Conservation (phyloP, 1,140 invertebrate species). For the Leptoteleia sp. region DNA sequence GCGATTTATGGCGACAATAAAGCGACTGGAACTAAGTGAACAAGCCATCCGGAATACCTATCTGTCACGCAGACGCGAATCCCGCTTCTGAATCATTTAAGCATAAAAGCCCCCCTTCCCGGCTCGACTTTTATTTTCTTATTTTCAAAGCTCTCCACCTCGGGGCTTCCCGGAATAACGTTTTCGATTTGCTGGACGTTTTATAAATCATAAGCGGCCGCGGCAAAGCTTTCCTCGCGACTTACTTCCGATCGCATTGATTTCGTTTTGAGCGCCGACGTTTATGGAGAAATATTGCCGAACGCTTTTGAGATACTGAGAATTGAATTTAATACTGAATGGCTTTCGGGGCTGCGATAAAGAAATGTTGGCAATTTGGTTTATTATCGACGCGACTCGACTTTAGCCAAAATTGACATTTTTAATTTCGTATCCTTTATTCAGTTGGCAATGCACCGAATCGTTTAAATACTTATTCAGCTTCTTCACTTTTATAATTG, state of each 20-base stretch:
- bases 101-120: conserved; percentile 9
- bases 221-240: conserved; percentile 13
- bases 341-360: conserved; percentile 1
- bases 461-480: no score
- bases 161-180: conserved; percentile 2
- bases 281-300: conserved; percentile 46
- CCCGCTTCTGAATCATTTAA: conserved; percentile 47
- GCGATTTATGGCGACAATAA: conserved; percentile 63
- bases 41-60: conserved; percentile 58
- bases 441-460: no score
- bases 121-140: neutral
- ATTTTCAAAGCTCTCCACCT: no score
- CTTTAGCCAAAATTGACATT: no score
- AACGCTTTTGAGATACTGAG: conserved; percentile 41
- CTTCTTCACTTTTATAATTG: no score
- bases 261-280: conserved; percentile 35
- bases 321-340: conserved; percentile 54
- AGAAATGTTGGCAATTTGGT: conserved; percentile 37
- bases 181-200: conserved; percentile 11
- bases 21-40: conserved; percentile 55
- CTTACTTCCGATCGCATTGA: conserved; percentile 37
- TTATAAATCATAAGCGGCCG: conserved; percentile 28
- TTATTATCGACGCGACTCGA: conserved; percentile 42
- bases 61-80: conserved; percentile 35
- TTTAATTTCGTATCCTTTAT: no score